Evolutionary conservation across 1,140 invertebrate species (phyloP).

Genomic region (Drosophila santomea): DNA sequence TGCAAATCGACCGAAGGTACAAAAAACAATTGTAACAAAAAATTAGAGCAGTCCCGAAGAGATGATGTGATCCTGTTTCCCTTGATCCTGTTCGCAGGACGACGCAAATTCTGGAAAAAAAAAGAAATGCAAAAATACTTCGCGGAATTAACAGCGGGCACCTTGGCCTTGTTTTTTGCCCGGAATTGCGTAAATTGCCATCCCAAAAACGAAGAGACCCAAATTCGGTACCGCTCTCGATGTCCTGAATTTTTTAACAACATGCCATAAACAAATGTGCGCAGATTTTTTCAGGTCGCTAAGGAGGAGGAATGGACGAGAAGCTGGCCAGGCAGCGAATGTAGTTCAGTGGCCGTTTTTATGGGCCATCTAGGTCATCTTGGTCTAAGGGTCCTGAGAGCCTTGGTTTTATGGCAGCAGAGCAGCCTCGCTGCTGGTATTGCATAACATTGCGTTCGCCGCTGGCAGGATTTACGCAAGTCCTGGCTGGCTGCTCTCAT

Average conservation of each 20-base stretch:
- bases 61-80: conserved; percentile 19
- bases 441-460: conserved; percentile 75
- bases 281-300: conserved; percentile 51
- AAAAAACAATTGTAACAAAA: conserved; percentile 69
- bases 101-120: conserved; percentile 36
- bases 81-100: conserved; percentile 10
- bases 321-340: conserved; percentile 9
- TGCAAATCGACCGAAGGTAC: conserved; percentile 34
- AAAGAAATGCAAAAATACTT: conserved; percentile 48
- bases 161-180: conserved; percentile 64
- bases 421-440: conserved; percentile 35
- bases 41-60: conserved; percentile 47
- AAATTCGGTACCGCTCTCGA: conserved; percentile 47
- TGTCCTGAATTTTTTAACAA: conserved; percentile 77
- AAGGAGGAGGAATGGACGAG: not conserved
- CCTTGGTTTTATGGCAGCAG: conserved; percentile 49
- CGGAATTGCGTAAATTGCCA: conserved; percentile 56
- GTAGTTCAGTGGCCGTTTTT: conserved; percentile 63
- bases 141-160: conserved; percentile 48
- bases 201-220: not conserved
- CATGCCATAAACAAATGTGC: conserved; percentile 62
- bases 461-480: conserved; percentile 61
- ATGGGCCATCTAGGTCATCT: conserved; percentile 60
- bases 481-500: conserved; percentile 66
- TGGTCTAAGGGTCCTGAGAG: conserved; percentile 42